phyloP scores from a whole-genome alignment of 2,113 vertebrate genomes.

The Eulacestoma nigropectus region DNA sequence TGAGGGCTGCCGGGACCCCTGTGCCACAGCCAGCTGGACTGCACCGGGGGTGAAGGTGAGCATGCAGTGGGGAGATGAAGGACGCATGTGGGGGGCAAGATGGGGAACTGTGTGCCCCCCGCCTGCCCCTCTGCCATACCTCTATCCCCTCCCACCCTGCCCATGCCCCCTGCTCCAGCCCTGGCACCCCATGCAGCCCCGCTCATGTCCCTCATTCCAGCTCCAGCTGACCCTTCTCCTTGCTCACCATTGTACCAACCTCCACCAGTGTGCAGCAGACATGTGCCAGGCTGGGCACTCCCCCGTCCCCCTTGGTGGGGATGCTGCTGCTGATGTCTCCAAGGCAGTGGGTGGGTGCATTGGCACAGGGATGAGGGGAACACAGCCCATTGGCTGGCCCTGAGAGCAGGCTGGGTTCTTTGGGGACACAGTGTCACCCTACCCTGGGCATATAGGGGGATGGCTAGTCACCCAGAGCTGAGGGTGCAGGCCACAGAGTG shows the following conservation, averaged over 20 bases:
- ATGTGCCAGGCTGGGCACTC: neutral
- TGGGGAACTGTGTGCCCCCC: neutral
- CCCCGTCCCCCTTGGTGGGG: too few species aligned
- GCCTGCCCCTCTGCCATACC: neutral
- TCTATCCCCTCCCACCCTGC: fast-evolving
- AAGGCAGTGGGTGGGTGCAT: neutral
- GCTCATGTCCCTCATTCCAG: neutral
- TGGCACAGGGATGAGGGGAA: neutral
- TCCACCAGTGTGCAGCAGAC: neutral
- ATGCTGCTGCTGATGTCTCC: neutral
- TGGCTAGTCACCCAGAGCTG: neutral
- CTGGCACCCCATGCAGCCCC: neutral
- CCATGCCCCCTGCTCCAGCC: neutral
- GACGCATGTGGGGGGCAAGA: neutral
- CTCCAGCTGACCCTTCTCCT: neutral
- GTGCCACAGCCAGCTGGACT: fast-evolving
- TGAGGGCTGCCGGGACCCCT: neutral
- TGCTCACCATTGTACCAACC: neutral
- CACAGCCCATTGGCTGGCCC: neutral
- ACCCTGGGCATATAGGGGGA: neutral
- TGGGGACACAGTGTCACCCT: neutral
- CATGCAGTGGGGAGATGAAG: neutral
- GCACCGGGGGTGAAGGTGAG: fast-evolving
- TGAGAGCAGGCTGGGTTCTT: neutral
- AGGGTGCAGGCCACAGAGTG: neutral